Percentiles rank a stretch among this genome's conserved stretches.
Evolutionary conservation across 2,113 vertebrate genomes (phyloP).

Genomic region (Varanus salvator): DNA sequence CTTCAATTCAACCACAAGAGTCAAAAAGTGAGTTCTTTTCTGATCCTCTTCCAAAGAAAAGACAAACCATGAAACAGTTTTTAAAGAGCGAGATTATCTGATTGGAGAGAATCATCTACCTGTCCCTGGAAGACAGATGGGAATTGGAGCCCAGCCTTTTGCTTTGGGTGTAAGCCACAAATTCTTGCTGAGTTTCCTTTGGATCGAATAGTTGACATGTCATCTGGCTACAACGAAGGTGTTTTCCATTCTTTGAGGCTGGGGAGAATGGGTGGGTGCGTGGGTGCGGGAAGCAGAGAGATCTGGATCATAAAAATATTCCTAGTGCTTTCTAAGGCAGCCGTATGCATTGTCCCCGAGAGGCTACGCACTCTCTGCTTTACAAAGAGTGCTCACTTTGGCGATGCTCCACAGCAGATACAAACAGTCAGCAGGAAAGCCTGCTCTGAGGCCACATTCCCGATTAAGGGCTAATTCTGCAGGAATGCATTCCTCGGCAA

Average conservation of each 20-base stretch:
- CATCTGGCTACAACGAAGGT: background rate
- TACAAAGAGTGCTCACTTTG: constrained; percentile 54
- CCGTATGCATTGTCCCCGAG: background rate
- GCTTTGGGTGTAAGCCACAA: background rate
- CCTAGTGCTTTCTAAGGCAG: constrained; percentile 36
- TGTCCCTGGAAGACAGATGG: constrained; percentile 10
- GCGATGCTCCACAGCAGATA: constrained; percentile 47
- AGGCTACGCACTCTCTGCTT: constrained; percentile 42
- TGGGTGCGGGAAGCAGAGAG: background rate
- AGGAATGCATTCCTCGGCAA: constrained; percentile 23
- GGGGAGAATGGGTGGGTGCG: background rate
- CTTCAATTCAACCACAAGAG: constrained; percentile 14
- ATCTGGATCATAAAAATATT: background rate
- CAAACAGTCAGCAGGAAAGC: constrained; percentile 31
- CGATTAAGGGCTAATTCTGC: constrained; percentile 46
- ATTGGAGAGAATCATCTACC: background rate
- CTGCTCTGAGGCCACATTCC: constrained; percentile 35
- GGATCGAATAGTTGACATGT: background rate
- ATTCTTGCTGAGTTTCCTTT: constrained; percentile 12
- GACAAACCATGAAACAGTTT: background rate
- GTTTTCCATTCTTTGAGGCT: background rate
- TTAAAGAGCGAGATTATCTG: constrained; percentile 13
- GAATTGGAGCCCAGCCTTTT: background rate
- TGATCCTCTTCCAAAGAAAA: constrained; percentile 31
- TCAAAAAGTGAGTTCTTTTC: constrained; percentile 32